Base-by-base conservation (phyloP, 2,888 invertebrate species). In the Thereva unica region DNA sequence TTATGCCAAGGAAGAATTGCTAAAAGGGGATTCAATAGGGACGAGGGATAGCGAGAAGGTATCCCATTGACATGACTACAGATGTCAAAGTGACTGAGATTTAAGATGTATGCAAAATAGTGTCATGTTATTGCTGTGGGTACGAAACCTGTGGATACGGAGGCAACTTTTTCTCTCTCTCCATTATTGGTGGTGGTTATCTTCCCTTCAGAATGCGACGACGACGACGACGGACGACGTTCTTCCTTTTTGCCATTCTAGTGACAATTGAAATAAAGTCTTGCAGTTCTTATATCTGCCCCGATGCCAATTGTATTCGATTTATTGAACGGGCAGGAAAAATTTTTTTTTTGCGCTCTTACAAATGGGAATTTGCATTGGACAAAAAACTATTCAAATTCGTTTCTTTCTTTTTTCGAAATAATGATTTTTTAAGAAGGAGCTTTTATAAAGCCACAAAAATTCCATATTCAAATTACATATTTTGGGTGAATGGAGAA, bases 71-170 rank as follows among this genome's bases (percentile, higher is more conserved):
- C 72, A 72, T 70, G 71, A 71, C 71, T 69, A 71, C 71, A 70
- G 71, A 68, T 70, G 71, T 70, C 71, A 70, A 70, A 70, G 69
- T 71, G 70, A 68, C 70, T 70, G 70, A 70, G 72, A 71, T 73
- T 73, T 72, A 71, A 72, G 72, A 73, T 71, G 72, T 72, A 73
- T 73, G 73, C 73, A 73, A 73, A 23, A 71, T 73, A 73, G 71
- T 71, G 71, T 73, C 71, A 73, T 72, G 72, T 71, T 71, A 68
- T 69, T 68, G 23, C 23, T 23, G 70, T 59, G 40, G 65, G 59
- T 64, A 68, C 68, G 23, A 66, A 70, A 64, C 66, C 66, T 61
- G 50, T 40, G 61, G 61, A 61, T 61, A 49, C 50, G 50, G 57
- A 61, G 49, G 61, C 50, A 61, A 50, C 61, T 61, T 61, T 50